Evolutionary conservation across 2,888 invertebrate species (phyloP).

Genomic region (Adela reaumurella): DNA sequence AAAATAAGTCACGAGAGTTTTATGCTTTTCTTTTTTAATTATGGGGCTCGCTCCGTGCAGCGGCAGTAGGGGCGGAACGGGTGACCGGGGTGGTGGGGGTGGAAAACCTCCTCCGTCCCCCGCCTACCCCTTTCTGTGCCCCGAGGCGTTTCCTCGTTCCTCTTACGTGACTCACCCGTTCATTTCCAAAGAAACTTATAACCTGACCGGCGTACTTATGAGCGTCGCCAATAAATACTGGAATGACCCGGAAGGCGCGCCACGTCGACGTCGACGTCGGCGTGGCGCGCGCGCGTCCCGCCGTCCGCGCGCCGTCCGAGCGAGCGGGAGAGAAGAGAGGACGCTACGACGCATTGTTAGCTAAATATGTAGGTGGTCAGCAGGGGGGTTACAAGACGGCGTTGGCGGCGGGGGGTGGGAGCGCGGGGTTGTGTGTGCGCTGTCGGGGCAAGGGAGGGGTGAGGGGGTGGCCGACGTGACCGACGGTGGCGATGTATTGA

Average conservation of each 20-base stretch:
- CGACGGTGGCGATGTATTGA: slow-evolving; percentile 50
- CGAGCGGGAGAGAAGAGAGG: slow-evolving; percentile 5
- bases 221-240: slow-evolving; percentile 57
- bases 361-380: slow-evolving; percentile 57
- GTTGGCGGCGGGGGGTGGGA: slow-evolving; percentile 12
- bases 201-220: slow-evolving; percentile 57
- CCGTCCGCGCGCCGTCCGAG: slow-evolving; percentile 3
- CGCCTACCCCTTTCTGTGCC: background rate
- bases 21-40: slow-evolving; percentile 58
- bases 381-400: slow-evolving; percentile 15
- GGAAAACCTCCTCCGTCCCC: slow-evolving; percentile 19
- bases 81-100: slow-evolving; percentile 18
- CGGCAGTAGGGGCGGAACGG: slow-evolving; percentile 20
- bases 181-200: slow-evolving; percentile 55
- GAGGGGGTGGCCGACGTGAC: slow-evolving; percentile 39
- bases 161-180: slow-evolving; percentile 48
- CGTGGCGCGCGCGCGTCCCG: slow-evolving; percentile 34
- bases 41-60: slow-evolving; percentile 25
- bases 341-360: slow-evolving; percentile 47
- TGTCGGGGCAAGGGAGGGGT: slow-evolving; percentile 37
- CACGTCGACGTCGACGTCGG: too few relatives aligned
- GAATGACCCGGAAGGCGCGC: slow-evolving; percentile 46
- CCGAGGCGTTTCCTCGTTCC: background rate
- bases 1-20: slow-evolving; percentile 13
- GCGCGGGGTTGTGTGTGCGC: slow-evolving; percentile 22